Base-by-base conservation (phyloP, 2,113 vertebrate genomes). In the Notiomystis cincta region DNA sequence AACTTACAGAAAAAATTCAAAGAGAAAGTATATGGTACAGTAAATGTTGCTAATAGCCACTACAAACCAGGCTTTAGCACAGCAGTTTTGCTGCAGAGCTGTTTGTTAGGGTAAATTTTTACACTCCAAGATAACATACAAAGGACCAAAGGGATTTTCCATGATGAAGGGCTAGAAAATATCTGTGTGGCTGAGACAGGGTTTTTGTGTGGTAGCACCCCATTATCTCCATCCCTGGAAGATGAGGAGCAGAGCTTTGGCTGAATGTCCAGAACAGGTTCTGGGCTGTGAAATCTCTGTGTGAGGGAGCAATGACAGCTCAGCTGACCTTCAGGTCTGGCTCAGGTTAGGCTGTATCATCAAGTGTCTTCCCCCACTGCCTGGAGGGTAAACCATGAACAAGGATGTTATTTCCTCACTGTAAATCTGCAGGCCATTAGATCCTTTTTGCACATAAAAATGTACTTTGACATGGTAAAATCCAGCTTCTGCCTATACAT, bases 371-470 rank as follows among this genome's bases (percentile, higher is more conserved):
- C 10, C 25, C 21, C 40, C 27, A 15, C 19, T 57, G 31, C 66
- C 64, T 42, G 62, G 20, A 72, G 28, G 30, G 15, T 30, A 24
- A 90, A 28, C 57, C 1, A 3, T 31, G 66, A 80, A 33, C 2
- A 0, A 4, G 31, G 10, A 37, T 0, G 0, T 57, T 3, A 48
- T 71, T 61, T 86, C 31, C n/a, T 71, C 23, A 17, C 38, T 67
- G 64, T 82, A 31, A 58, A 87, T 71, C 30, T 33, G 45, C 80
- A 4, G 64, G 38, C 25, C 53, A 57, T 15, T 53, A 16, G 25
- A 8, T 11, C 31, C 45, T 71, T 54, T 91, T 56, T 85, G n/a
- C 44, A 84, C 31, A n/a, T 65, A 30, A 80, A 87, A 53, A 40
- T 31, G 13, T 57, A 57, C 9, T 60, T 91, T 4, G 4, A 37